Evolutionary conservation across 1,140 invertebrate species (phyloP), one percentile per base, ranked within the genome.

Genomic region (Sesamia nonagrioides): DNA sequence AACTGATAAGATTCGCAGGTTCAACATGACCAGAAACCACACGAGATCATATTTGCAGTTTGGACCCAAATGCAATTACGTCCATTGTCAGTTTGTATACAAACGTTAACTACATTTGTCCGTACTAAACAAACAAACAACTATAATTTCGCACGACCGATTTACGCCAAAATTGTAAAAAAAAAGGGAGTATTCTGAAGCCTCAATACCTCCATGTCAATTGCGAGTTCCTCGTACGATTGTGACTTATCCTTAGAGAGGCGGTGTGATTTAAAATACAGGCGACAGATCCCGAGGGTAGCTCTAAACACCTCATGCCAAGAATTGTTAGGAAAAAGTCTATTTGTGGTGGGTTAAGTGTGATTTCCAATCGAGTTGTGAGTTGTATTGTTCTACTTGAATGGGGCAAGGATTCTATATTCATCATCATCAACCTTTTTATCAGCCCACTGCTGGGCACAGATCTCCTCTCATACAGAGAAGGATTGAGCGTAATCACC

Each of bases 181-280:
- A 50, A 13, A 63, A 63, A 15, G 9, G 11, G 13, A 2, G 5
- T 48, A 50, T 69, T 69, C n/a, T 6, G 18, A 33, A 8, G 15
- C 3, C 18, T 17, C 60, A 35, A 63, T 63, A 48, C 33, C 11
- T 45, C 17, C 27, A 69, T 48, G 45, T 21, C 18, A 33, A 35
- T 50, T 21, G 37, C 58, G 52, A 54, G 54, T 80, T 63, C 33
- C 58, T 56, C 48, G 17, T 15, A 18, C 66, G 66, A 72, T 72
- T 72, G 73, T 80, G 73, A 80, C 74, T 77, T 48, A 63, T 72
- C 79, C 79, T 71, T 37, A 18, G 69, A 79, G 78, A 45, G 3
- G 15, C 6, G 54, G 69, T 33, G 50, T 77, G 79, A 77, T 81
- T 81, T 81, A 73, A 74, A 77, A 72, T 80, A 77, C 45, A 54